These are phyloP conservation scores for Argyra leucocephala DNA, from an alignment of 2,888 invertebrate genomes.

Conservation along the genomic window DNA sequence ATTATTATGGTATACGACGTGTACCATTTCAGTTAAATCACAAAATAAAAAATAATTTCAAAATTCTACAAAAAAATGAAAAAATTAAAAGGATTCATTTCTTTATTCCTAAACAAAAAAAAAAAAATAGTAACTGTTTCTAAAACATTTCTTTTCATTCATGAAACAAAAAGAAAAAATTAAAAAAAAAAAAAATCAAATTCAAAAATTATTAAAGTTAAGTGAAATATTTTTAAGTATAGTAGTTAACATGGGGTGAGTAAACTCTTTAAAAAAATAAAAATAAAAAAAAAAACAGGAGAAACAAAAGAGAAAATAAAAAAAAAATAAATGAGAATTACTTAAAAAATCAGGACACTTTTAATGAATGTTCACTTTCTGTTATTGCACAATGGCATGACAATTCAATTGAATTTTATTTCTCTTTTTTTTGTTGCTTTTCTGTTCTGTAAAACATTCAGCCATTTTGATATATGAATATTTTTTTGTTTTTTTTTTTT, in stretches of 20 bases:
- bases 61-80: too few relatives aligned
- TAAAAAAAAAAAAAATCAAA: background rate
- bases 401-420: background rate
- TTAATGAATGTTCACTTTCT: background rate
- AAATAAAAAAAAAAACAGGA: background rate
- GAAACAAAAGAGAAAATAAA: background rate
- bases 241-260: background rate
- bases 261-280: background rate
- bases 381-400: background rate
- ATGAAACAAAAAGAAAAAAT: background rate
- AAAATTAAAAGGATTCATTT: too few relatives aligned
- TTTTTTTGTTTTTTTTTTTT: background rate
- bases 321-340: background rate
- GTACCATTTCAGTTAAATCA: too few relatives aligned
- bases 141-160: too few relatives aligned
- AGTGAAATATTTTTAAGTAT: background rate
- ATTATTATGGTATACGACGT: too few relatives aligned
- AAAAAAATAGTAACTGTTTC: too few relatives aligned
- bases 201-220: background rate
- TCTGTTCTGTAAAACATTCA: background rate
- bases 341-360: background rate
- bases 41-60: too few relatives aligned
- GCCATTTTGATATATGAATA: background rate
- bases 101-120: too few relatives aligned
- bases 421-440: background rate